Conservation (phyloP, 2,113 vertebrate species). For the Boulengeromyrus knoepffleri region DNA sequence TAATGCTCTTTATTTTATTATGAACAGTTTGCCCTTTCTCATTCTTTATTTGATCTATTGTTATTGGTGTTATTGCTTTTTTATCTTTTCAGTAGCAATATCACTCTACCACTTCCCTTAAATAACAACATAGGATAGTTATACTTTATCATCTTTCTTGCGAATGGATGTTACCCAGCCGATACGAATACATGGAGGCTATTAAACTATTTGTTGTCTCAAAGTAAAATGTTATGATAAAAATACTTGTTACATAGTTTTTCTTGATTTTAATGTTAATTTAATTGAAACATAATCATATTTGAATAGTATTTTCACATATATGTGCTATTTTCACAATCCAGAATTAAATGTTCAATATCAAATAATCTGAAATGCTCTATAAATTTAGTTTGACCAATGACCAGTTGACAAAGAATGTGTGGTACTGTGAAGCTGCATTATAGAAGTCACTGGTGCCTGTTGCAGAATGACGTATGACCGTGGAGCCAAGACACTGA, state of each 20-base stretch:
- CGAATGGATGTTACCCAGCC: background rate
- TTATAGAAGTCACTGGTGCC: background rate
- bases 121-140: background rate
- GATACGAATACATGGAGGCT: background rate
- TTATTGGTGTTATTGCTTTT: background rate
- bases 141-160: background rate
- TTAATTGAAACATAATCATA: background rate
- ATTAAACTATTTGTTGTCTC: background rate
- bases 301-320: background rate
- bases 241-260: background rate
- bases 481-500: background rate
- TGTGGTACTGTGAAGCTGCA: background rate
- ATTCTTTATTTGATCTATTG: background rate
- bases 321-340: background rate
- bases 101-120: background rate
- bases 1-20: background rate
- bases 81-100: background rate
- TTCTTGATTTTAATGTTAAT: background rate
- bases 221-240: background rate
- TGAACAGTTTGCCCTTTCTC: background rate
- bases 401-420: background rate
- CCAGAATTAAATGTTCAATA: background rate
- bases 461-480: background rate
- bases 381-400: background rate
- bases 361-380: background rate